Conservation (phyloP, 2,797 vertebrate genomes). For the Enteromius trimaculatus region DNA sequence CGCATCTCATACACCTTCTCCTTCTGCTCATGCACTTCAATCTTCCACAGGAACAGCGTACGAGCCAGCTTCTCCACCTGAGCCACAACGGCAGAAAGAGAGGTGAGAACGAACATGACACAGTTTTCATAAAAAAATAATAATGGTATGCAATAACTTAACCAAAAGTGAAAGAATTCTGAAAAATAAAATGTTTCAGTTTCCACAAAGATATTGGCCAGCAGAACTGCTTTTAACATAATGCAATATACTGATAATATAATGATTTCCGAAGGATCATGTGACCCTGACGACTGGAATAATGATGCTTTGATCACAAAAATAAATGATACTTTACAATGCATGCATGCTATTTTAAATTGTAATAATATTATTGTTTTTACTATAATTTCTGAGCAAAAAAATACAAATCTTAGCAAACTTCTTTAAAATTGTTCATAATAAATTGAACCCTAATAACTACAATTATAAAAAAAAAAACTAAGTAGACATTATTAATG, state of each 20-base stretch:
- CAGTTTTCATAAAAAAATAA: too few relatives aligned
- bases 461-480: background rate
- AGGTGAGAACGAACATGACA: background rate
- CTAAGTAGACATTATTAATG: too few relatives aligned
- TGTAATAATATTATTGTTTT: background rate
- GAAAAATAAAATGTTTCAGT: background rate
- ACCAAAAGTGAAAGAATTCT: background rate
- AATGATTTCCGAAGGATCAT: background rate
- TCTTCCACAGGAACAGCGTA: slow-evolving; percentile 94
- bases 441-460: background rate
- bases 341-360: background rate
- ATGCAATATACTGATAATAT: too few relatives aligned
- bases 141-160: background rate
- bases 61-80: slow-evolving; percentile 94
- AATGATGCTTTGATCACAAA: background rate
- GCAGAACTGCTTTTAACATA: background rate
- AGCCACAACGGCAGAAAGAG: background rate
- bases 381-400: background rate
- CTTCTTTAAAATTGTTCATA: too few relatives aligned
- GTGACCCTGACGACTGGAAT: background rate
- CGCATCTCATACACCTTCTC: slow-evolving; percentile 96
- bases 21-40: slow-evolving; percentile 95
- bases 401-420: background rate
- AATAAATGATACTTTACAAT: background rate
- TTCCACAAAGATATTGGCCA: background rate